Conservation (phyloP, 2,797 vertebrate genomes). For the Gila robusta region DNA sequence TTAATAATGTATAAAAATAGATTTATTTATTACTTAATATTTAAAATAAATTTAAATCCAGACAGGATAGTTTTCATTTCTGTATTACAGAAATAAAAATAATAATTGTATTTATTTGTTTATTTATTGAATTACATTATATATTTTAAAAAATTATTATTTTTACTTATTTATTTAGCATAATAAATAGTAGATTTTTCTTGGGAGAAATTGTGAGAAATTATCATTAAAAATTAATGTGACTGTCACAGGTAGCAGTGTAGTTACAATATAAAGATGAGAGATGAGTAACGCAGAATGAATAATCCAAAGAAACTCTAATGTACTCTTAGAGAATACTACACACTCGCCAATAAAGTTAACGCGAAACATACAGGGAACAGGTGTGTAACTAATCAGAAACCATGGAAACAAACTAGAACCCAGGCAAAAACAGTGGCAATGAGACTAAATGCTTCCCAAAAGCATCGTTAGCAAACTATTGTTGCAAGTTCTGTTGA, state of each 20-base stretch:
- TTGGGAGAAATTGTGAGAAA: background rate
- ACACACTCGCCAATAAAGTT: background rate
- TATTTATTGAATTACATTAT: background rate
- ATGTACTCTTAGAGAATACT: background rate
- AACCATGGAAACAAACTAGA: background rate
- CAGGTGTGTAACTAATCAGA: background rate
- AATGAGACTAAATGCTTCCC: background rate
- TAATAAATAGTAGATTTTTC: accelerated
- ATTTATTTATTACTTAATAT: no score
- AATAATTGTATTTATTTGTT: background rate
- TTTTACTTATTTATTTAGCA: no score
- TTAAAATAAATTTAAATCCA: no score
- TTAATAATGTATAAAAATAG: no score
- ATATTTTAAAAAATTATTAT: no score
- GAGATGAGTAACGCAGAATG: background rate
- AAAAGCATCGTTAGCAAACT: background rate
- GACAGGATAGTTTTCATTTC: background rate
- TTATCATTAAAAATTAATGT: background rate
- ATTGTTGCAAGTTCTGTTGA: background rate
- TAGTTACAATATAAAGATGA: background rate
- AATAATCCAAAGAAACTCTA: background rate
- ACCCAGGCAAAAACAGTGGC: background rate
- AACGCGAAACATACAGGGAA: background rate
- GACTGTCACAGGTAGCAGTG: background rate
- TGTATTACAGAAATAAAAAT: background rate